Conservation (phyloP, 2,888 invertebrate genomes). For the Uropetala carovei region DNA sequence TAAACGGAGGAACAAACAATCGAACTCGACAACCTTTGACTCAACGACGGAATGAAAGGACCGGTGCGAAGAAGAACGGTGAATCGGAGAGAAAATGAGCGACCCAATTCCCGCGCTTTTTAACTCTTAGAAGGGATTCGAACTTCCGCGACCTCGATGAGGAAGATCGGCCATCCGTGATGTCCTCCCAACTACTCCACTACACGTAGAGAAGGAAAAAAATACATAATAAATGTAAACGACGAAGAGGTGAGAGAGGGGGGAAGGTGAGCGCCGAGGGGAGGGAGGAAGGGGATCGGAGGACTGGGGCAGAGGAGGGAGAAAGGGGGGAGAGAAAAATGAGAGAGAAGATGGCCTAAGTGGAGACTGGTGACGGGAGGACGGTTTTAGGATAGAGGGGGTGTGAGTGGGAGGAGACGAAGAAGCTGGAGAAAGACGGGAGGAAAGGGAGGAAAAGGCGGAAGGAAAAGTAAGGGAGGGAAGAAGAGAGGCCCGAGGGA, state of each 20-base stretch:
- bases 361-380: not conserved
- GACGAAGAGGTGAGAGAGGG: too few relatives aligned
- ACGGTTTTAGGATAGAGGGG: not conserved
- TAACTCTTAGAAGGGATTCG: not conserved
- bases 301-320: not conserved
- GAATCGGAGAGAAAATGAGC: not conserved
- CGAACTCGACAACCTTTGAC: not conserved
- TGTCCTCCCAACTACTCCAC: not conserved
- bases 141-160: not conserved
- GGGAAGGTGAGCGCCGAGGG: not conserved
- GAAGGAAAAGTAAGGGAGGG: too few relatives aligned
- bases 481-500: too few relatives aligned
- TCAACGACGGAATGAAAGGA: not conserved
- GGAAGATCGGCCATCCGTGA: not conserved
- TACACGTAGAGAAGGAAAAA: too few relatives aligned
- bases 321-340: not conserved
- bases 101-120: not conserved
- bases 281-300: not conserved
- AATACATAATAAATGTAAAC: too few relatives aligned
- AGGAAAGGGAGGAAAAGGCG: too few relatives aligned
- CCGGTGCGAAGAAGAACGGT: not conserved
- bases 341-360: not conserved
- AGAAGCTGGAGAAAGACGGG: too few relatives aligned
- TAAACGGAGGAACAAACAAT: not conserved
- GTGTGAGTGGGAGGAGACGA: not conserved